Evolutionary conservation across 2,797 vertebrate species (phyloP), one percentile per base, ranked within the genome.

Genomic region (Channallabes apus): DNA sequence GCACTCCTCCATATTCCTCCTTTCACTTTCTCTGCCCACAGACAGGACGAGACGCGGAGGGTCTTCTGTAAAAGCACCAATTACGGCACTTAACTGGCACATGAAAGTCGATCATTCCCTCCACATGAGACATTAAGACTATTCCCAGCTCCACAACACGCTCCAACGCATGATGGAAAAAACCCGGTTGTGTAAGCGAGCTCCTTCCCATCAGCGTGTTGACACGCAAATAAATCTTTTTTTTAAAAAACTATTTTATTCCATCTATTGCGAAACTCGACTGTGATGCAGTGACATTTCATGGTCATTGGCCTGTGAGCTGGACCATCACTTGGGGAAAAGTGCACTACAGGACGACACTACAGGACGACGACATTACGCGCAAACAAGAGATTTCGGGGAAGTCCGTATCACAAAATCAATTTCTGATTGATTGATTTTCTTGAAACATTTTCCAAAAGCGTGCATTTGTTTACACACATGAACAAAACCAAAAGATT

Each of bases 51-150:
- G 68, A 51, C n/a, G 27, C 61, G 18, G 59, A 6, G 32, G 3
- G 12, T 24, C 3, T 6, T 27, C 73, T 4, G 22, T 18, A 72
- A 41, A 27, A 68, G 56, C 22, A 61, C 58, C 32, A 78, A 78
- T 78, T 78, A 78, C 76, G 56, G 76, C 58, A 61, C 20, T 38
- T 78, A 14, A n/a, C 18, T 67, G 62, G 51, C 73, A 46, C 5
- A 17, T 27, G 9, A n/a, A 27, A 27, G 22, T 12, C n/a, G 8
- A 27, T 64, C 11, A 46, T 58, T 59, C n/a, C 54, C 65, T 4
- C 20, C 6, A 27, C 68, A 58, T 78, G 56, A 84, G 64, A 27
- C 15, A 58, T 24, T 46, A 80, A 80, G 65, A 24, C n/a, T 72
- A 32, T 80, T 61, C 41, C 38, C 65, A 27, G 8, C 51, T 4